These are phyloP conservation scores for Ephydatia muelleri DNA, from an alignment of 37 sponge, comb jelly and placozoan species.

Conservation along the genomic window DNA sequence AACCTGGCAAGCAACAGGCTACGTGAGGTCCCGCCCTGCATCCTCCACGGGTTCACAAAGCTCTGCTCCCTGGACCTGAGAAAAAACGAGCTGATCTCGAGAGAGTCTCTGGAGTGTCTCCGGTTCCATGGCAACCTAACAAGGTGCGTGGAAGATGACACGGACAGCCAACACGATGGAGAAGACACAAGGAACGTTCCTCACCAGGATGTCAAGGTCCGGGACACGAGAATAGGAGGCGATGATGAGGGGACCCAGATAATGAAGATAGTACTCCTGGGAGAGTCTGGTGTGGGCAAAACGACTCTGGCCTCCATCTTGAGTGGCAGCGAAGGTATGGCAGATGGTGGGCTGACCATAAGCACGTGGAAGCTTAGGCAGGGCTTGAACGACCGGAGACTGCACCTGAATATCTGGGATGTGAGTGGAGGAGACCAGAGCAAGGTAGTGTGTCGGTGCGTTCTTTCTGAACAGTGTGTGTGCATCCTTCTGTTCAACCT, in stretches of 20 bases:
- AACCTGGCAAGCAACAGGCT: conserved; percentile 63
- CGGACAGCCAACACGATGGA: conserved; percentile 44
- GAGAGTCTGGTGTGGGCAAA: conserved; percentile 66
- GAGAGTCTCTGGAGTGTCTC: conserved; percentile 41
- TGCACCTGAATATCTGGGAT: conserved; percentile 84
- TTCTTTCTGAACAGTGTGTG: conserved; percentile 67
- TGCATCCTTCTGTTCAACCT: conserved; percentile 71
- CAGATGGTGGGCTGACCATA: conserved; percentile 72
- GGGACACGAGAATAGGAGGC: conserved; percentile 33
- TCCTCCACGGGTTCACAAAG: conserved; percentile 50
- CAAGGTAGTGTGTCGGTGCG: conserved; percentile 75
- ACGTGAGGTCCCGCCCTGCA: conserved; percentile 32
- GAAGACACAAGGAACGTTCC: conserved; percentile 8
- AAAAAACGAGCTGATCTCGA: conserved; percentile 41
- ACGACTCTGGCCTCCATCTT: conserved; percentile 71
- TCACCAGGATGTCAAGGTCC: conserved; percentile 35
- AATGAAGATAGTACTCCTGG: conserved; percentile 81
- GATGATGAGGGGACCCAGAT: conserved; percentile 31
- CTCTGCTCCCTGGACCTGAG: conserved; percentile 44
- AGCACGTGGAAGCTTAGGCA: conserved; percentile 52
- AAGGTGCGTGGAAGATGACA: conserved; percentile 25
- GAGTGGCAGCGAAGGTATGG: conserved; percentile 39
- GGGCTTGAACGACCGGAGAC: conserved; percentile 2
- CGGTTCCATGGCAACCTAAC: conserved; percentile 23
- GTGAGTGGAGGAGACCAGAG: conserved; percentile 74